A percentile compares a stretch with the other conserved stretches of the same genome.
Evolutionary conservation across 2,888 invertebrate genomes (phyloP).

Genomic region (Toxonevra muliebris): DNA sequence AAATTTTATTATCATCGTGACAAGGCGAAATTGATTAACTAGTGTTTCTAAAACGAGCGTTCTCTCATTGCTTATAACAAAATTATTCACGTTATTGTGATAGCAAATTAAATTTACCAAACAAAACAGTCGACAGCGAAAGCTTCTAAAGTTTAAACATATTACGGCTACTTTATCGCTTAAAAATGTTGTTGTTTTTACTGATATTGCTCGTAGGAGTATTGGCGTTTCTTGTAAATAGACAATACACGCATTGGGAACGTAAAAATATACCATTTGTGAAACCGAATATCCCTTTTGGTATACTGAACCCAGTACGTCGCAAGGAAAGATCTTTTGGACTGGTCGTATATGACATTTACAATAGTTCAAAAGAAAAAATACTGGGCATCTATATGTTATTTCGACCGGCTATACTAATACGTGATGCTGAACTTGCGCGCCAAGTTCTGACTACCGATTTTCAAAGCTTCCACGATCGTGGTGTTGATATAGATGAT

Average conservation of each 20-base stretch:
- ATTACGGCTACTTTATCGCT: too few species aligned
- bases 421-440: constrained; percentile 71
- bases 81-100: too few species aligned
- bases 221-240: constrained; percentile 37
- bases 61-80: too few species aligned
- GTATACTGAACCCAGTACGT: constrained; percentile 66
- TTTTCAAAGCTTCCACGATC: constrained; percentile 73
- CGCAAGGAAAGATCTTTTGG: constrained; percentile 70
- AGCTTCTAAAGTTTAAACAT: too few species aligned
- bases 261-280: constrained; percentile 32
- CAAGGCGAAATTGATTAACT: too few species aligned
- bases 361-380: constrained; percentile 61
- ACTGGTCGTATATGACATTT: constrained; percentile 70
- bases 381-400: constrained; percentile 72
- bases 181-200: constrained; percentile 44
- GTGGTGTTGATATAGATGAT: constrained; percentile 71
- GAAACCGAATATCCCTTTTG: constrained; percentile 16
- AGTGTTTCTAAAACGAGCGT: too few species aligned
- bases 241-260: constrained; percentile 33
- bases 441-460: constrained; percentile 71
- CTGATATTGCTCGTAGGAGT: constrained; percentile 34
- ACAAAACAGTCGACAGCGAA: too few species aligned
- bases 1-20: too few species aligned
- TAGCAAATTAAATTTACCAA: too few species aligned
- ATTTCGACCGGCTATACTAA: constrained; percentile 69